phyloP scores from a whole-genome alignment of 2,888 invertebrate genomes.

The Rosalia funebris region DNA sequence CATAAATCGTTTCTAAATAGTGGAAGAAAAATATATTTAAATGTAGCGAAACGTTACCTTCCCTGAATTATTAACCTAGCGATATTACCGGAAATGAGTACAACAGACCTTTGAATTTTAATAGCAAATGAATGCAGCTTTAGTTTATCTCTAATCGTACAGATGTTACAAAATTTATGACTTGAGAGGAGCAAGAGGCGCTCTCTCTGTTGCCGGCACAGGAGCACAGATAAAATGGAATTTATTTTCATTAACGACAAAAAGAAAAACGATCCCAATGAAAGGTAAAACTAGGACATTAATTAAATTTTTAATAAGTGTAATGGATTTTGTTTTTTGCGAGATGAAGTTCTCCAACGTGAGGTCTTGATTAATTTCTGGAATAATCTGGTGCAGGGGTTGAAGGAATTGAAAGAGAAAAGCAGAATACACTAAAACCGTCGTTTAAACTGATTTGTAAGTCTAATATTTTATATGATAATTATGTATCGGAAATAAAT shows the following conservation, averaged over 20 bases:
- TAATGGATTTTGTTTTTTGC: constrained; percentile 25
- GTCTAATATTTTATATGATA: too few relatives aligned
- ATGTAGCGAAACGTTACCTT: too few relatives aligned
- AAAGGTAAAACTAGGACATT: constrained; percentile 26
- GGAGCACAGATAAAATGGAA: constrained; percentile 8
- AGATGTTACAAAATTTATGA: constrained; percentile 28
- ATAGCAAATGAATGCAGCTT: constrained; percentile 22
- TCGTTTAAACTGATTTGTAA: too few relatives aligned
- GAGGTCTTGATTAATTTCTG: constrained; percentile 10
- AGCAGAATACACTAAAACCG: too few relatives aligned
- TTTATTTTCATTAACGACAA: constrained; percentile 25
- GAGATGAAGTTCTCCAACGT: constrained; percentile 5
- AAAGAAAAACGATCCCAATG: constrained; percentile 21
- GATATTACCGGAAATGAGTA: not conserved
- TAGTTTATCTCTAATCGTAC: constrained; percentile 19
- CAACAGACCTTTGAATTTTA: constrained; percentile 19
- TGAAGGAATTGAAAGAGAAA: not conserved
- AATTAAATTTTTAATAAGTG: constrained; percentile 28
- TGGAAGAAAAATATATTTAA: too few relatives aligned
- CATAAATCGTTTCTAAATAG: too few relatives aligned
- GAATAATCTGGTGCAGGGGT: constrained; percentile 1
- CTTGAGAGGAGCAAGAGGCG: constrained; percentile 13
- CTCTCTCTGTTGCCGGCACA: constrained; percentile 9
- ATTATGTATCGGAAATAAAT: too few relatives aligned
- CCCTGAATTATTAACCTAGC: not conserved